A percentile compares a stretch with the other conserved stretches of the same genome.
Evolutionary conservation across 2,888 invertebrate species (phyloP).

Genomic region (Mesopsocus fuscifrons): DNA sequence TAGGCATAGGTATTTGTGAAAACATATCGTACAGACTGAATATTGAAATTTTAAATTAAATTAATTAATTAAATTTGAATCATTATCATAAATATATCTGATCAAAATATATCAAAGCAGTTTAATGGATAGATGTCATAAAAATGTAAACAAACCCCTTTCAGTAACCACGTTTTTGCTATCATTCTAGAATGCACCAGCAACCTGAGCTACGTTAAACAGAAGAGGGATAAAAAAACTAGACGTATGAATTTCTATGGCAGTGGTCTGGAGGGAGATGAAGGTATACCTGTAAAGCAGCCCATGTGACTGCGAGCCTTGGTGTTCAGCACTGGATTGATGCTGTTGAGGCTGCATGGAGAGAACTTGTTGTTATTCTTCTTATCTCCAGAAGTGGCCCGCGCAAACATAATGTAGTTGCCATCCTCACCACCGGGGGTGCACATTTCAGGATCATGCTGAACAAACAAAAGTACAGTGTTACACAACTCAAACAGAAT

Average conservation of each 20-base stretch:
- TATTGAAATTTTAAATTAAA: neutral
- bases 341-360: slow-evolving; percentile 78
- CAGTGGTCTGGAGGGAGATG: too few species aligned
- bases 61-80: slow-evolving; percentile 7
- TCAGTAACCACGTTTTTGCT: too few species aligned
- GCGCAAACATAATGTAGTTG: slow-evolving; percentile 98
- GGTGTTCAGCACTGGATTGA: slow-evolving; percentile 78
- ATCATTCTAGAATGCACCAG: too few species aligned
- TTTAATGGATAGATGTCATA: too few species aligned
- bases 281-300: slow-evolving; percentile 70
- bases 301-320: slow-evolving; percentile 80
- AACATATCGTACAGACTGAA: too few species aligned
- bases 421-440: slow-evolving; percentile 92
- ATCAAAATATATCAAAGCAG: too few species aligned
- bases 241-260: slow-evolving; percentile 9
- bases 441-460: slow-evolving; percentile 91
- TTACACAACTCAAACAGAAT: too few species aligned
- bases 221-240: slow-evolving; percentile 7
- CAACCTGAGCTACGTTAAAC: too few species aligned
- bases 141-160: too few species aligned
- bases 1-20: too few species aligned
- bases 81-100: slow-evolving; percentile 10
- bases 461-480: slow-evolving; percentile 19
- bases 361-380: slow-evolving; percentile 97
- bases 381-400: slow-evolving; percentile 95